phyloP scores from a whole-genome alignment of 2,888 invertebrate species.

The Dolichomitus sp. region DNA sequence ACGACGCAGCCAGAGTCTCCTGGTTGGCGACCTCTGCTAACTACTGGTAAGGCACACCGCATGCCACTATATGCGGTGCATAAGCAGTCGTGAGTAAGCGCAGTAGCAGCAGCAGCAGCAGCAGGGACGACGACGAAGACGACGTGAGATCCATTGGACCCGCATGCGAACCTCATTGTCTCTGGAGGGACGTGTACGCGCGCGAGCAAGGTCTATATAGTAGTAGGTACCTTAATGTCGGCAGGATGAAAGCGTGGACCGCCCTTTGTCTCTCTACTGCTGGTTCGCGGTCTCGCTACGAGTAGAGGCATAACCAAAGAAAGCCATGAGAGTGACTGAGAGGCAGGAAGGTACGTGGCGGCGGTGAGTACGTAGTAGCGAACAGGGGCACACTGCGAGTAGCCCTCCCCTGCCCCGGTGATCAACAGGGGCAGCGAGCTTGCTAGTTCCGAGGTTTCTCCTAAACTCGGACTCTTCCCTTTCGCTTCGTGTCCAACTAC shows the following conservation, averaged over 20 bases:
- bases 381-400: constrained; percentile 82
- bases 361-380: constrained; percentile 65
- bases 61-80: constrained; percentile 26
- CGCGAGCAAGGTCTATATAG: constrained; percentile 49
- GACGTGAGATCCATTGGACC: constrained; percentile 86
- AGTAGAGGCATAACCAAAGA: constrained; percentile 51
- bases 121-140: constrained; percentile 64
- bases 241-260: constrained; percentile 83
- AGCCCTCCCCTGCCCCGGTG: constrained; percentile 72
- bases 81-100: constrained; percentile 65
- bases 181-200: constrained; percentile 65
- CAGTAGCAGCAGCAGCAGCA: constrained; percentile 59
- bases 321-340: constrained; percentile 63
- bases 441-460: constrained; percentile 18
- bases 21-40: constrained; percentile 54
- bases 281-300: constrained; percentile 24
- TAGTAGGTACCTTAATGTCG: constrained; percentile 84
- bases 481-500: constrained; percentile 1
- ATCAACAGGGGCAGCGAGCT: constrained; percentile 56
- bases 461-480: not conserved
- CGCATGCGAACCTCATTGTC: constrained; percentile 85
- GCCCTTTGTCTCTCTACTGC: constrained; percentile 70
- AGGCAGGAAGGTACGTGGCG: constrained; percentile 64
- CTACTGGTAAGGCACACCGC: constrained; percentile 57
- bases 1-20: constrained; percentile 34